Evolutionary conservation across 2,797 vertebrate species (phyloP), one percentile per base, ranked within the genome.

Genomic region (Eutrigla gurnardus): DNA sequence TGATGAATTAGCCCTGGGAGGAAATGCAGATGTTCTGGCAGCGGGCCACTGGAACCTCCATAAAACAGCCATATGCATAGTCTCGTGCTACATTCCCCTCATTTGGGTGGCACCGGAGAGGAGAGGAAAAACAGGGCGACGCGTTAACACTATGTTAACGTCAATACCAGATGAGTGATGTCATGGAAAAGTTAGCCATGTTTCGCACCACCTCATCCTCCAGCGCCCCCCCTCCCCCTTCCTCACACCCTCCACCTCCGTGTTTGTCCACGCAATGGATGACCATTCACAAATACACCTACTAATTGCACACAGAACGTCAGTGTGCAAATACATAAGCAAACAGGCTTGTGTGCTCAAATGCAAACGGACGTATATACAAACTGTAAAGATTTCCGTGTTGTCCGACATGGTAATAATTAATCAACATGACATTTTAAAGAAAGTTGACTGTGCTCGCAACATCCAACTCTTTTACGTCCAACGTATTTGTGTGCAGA

Each of bases 101-200:
- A 67, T 90, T 78, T 85, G 80, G 83, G 84, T 89, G 89, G 88
- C 86, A 88, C 46, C 7, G 39, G 58, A 73, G 75, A 77, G 36
- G 39, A 71, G 68, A 80, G 64, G 72, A 25, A 80, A 78, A 70
- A 76, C 60, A 49, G 72, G 65, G 80, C 17, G 25, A 75, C 18
- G 57, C 58, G 36, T 75, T 82, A 86, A 92, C 74, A 61, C 73
- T 25, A 25, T 25, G 25, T 25, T 25, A 25, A 25, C 73, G 78
- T 87, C 90, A 89, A 93, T 90, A 76, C 90, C 88, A 88, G 74
- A 84, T 73, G 77, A 89, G 70, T 90, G 85, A 94, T 92, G 88
- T 93, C 89, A 91, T 95, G 90, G 91, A 94, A 93, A 94, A 89
- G 79, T 83, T 90, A 46, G 69, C 53, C 73, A 59, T 67, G 79